A percentile compares a stretch with the other conserved stretches of the same genome.
phyloP scores from a whole-genome alignment of 2,888 invertebrate species.

The Melanchra persicariae region DNA sequence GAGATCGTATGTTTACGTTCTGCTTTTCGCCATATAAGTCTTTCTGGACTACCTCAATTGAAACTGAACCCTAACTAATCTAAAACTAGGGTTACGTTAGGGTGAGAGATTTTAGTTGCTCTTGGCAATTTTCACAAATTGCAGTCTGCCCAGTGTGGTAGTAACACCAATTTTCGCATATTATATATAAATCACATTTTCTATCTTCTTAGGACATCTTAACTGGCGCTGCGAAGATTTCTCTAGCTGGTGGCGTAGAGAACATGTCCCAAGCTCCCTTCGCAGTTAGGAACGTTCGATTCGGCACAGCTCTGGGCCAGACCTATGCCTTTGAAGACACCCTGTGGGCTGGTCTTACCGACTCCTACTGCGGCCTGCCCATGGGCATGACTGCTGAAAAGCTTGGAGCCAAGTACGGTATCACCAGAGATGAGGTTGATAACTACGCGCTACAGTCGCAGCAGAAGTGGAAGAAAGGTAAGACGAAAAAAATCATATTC shows the following conservation, averaged over 20 bases:
- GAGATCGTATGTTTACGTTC: not conserved
- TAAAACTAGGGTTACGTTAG: not conserved
- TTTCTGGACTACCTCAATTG: not conserved
- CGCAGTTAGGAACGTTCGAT: conserved; percentile 95
- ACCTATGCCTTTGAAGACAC: conserved; percentile 96
- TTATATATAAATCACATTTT: conserved; percentile 8
- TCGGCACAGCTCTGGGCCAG: conserved; percentile 96
- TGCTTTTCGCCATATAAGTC: not conserved
- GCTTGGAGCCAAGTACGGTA: conserved; percentile 94
- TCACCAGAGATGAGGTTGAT: conserved; percentile 96
- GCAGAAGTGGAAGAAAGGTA: conserved; percentile 96
- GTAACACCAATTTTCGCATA: no score
- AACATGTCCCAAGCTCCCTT: conserved; percentile 99
- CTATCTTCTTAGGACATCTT: conserved; percentile 93
- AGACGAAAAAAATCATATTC: conserved; percentile 51
- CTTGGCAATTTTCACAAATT: not conserved
- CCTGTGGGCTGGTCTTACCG: conserved; percentile 96
- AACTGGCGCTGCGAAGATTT: conserved; percentile 95
- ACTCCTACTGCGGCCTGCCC: conserved; percentile 96
- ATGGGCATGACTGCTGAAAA: conserved; percentile 99
- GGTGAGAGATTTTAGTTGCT: not conserved
- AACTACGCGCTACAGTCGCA: conserved; percentile 96
- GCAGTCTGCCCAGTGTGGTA: not conserved
- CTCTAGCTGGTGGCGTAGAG: conserved; percentile 97
- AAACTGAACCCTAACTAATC: not conserved